Base-by-base conservation (phyloP, 2,797 vertebrate species). In the Rhinella marina region DNA sequence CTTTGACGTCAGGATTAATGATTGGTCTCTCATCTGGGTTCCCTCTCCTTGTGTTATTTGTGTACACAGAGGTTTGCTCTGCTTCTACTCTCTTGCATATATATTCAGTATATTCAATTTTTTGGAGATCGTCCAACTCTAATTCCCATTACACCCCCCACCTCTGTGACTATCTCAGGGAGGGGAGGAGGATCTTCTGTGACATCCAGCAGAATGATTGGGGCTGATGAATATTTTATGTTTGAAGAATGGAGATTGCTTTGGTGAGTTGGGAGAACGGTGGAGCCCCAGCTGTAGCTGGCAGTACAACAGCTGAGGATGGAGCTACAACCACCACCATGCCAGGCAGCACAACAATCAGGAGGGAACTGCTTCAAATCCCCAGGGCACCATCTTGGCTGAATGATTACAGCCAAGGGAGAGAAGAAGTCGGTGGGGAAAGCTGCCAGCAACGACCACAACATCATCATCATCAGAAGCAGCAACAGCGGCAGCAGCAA, bases 241-340 rank as follows among this genome's bases (percentile, higher is more conserved):
- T 93, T 90, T 90, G 91, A 92, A 93, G 92, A 62, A 98, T 98
- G 98, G 97, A 99, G 96, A 95, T 97, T 91, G 95, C 96, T 92
- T 94, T 97, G 96, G 96, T 97, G 93, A 97, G 96, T 89, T 95
- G 97, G 94, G 97, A 98, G 93, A 97, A 97, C 94, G 96, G 96
- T 86, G 95, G 94, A 87, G 94, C 96, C 59, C 94, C 96, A 90
- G 93, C 91, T 59, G 66, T 92, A 91, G 93, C 94, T 61, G 94
- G 92, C 91, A 94, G 91, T 7, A 92, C 32, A 48, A 21, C 91
- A 87, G 92, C 90, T 68, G 91, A 90, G 75, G 83, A 61, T 75
- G 70, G 70, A 62, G 82, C 32, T 73, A 50, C 64, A 11, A 78
- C 75, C 72, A 59, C 75, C 17, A 78, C 6, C 52, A 93, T 92